phyloP scores from a whole-genome alignment of 2,888 invertebrate species.

The Agrotis puta region DNA sequence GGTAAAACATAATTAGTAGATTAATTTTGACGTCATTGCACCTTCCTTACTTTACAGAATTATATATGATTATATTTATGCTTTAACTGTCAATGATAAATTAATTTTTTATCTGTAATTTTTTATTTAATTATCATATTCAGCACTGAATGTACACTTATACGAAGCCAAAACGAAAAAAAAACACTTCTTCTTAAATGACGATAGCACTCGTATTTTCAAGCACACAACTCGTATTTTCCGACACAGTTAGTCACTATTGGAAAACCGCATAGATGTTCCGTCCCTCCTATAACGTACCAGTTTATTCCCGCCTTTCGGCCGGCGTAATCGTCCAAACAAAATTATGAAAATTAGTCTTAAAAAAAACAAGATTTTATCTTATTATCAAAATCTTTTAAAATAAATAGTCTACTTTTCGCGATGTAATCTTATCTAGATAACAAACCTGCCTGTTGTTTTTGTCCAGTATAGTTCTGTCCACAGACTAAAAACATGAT shows the following conservation, averaged over 20 bases:
- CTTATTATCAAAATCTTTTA: slow-evolving; percentile 17
- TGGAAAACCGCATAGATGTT: slow-evolving; percentile 52
- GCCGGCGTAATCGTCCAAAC: slow-evolving; percentile 9
- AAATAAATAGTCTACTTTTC: slow-evolving; percentile 17
- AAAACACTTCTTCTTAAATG: background rate
- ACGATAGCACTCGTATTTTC: slow-evolving; percentile 2
- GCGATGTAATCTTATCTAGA: slow-evolving; percentile 41
- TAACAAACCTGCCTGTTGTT: slow-evolving; percentile 50
- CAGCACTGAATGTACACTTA: background rate
- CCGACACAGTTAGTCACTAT: slow-evolving; percentile 51
- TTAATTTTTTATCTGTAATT: background rate
- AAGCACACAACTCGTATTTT: slow-evolving; percentile 9
- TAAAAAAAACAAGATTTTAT: background rate
- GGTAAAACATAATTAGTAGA: background rate
- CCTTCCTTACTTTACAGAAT: background rate
- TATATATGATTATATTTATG: background rate
- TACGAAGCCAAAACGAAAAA: background rate
- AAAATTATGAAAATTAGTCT: slow-evolving; percentile 3
- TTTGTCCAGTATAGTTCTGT: slow-evolving; percentile 41
- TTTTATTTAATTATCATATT: background rate
- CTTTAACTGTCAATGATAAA: background rate
- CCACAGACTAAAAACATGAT: slow-evolving; percentile 68
- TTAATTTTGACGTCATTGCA: background rate
- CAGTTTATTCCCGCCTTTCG: slow-evolving; percentile 42
- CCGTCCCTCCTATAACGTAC: slow-evolving; percentile 2